Percentiles rank a stretch among this genome's conserved stretches.
phyloP scores from a whole-genome alignment of 2,888 invertebrate genomes.

The Drosophila pseudotalamancana region DNA sequence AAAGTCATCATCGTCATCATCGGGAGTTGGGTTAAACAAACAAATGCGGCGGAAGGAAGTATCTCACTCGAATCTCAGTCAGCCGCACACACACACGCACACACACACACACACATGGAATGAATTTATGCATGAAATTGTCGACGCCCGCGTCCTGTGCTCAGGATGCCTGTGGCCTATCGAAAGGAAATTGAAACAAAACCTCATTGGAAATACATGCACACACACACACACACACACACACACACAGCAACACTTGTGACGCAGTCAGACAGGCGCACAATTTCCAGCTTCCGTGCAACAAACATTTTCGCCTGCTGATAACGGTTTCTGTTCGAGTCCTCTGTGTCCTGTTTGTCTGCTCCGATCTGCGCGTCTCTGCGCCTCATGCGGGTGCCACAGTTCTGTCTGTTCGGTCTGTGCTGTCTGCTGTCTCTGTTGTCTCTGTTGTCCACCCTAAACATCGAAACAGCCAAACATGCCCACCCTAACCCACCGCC shows the following conservation, averaged over 20 bases:
- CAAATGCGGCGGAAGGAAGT: slow-evolving; percentile 77
- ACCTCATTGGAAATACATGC: slow-evolving; percentile 75
- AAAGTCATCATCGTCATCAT: slow-evolving; percentile 71
- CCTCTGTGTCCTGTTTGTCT: slow-evolving; percentile 9
- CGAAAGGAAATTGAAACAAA: slow-evolving; percentile 82
- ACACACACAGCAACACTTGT: slow-evolving; percentile 13
- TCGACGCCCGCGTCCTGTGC: slow-evolving; percentile 78
- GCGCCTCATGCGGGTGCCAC: slow-evolving; percentile 68
- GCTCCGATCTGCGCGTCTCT: slow-evolving; percentile 36
- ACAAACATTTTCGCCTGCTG: slow-evolving; percentile 66
- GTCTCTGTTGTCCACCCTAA: slow-evolving; percentile 7
- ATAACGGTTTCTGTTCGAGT: slow-evolving; percentile 49
- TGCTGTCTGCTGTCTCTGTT: slow-evolving; percentile 14
- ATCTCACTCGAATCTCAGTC: slow-evolving; percentile 78
- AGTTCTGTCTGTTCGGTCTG: slow-evolving; percentile 35
- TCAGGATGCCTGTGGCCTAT: slow-evolving; percentile 77
- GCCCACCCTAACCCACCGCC: background rate
- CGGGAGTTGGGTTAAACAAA: slow-evolving; percentile 40
- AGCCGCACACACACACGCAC: slow-evolving; percentile 38
- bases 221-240: slow-evolving; percentile 3
- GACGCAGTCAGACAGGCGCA: slow-evolving; percentile 67
- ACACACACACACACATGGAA: slow-evolving; percentile 30
- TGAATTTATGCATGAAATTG: slow-evolving; percentile 81
- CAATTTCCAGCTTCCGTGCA: slow-evolving; percentile 64
- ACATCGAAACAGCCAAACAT: no score